Percentiles rank a stretch among this genome's conserved stretches.
Conservation (phyloP, 2,888 invertebrate species). For the Heliconius sara region DNA sequence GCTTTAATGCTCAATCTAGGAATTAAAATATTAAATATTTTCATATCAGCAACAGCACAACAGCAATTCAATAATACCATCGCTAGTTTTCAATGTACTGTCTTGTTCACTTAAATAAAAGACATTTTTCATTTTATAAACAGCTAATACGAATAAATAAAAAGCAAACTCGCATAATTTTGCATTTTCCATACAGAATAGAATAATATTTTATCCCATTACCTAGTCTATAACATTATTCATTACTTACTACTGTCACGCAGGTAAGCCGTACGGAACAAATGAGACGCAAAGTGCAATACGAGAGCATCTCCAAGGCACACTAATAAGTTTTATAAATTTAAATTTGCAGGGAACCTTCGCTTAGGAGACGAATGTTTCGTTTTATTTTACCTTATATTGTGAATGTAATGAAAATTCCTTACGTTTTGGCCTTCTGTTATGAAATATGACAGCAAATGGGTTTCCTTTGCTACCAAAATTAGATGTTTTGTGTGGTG, state of each 20-base stretch:
- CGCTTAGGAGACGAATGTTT: constrained; percentile 31
- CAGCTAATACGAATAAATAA: background rate
- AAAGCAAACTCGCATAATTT: background rate
- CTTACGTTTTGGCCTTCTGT: constrained; percentile 21
- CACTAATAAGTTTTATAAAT: constrained; percentile 25
- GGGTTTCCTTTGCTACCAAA: constrained; percentile 13
- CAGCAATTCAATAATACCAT: too few species aligned
- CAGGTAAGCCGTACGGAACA: constrained; percentile 12
- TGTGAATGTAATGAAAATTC: constrained; percentile 38
- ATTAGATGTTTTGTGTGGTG: background rate
- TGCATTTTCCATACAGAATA: background rate
- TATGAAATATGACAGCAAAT: constrained; percentile 29
- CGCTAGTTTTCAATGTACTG: too few species aligned
- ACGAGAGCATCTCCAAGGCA: background rate
- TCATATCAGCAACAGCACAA: too few species aligned
- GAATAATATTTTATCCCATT: background rate
- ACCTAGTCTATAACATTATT: constrained; percentile 8
- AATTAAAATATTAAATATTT: too few species aligned
- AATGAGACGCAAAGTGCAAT: constrained; percentile 19
- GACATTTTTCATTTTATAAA: background rate
- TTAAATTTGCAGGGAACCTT: constrained; percentile 29
- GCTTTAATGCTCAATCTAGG: too few species aligned
- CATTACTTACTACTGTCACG: background rate
- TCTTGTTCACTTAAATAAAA: background rate
- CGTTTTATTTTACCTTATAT: constrained; percentile 29